Conservation (phyloP, 1,140 invertebrate species). For the Ericerus pela region DNA sequence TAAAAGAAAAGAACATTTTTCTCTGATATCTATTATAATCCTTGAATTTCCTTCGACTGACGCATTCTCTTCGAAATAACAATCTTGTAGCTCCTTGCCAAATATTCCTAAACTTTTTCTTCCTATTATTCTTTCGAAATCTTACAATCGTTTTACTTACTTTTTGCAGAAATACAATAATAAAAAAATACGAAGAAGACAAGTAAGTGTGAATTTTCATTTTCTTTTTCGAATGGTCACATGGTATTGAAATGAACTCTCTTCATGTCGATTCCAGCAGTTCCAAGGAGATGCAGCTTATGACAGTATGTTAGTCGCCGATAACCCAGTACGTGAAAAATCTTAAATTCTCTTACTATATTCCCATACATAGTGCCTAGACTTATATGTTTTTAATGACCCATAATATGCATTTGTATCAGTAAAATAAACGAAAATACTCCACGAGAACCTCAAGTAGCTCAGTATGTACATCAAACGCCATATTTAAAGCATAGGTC, state of each 20-base stretch:
- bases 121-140: conserved; percentile 1
- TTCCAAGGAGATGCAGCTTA: conserved; percentile 9
- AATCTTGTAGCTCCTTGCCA: neutral
- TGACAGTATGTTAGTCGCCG: conserved; percentile 1
- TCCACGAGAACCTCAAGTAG: too few relatives aligned
- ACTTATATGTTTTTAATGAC: too few relatives aligned
- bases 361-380: too few relatives aligned
- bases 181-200: conserved; percentile 17
- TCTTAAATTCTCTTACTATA: too few relatives aligned
- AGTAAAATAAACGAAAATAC: too few relatives aligned
- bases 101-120: neutral
- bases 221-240: neutral
- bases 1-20: neutral
- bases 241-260: neutral
- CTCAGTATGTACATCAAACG: too few relatives aligned
- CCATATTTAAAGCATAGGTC: too few relatives aligned
- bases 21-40: conserved; percentile 16
- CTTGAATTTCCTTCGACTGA: conserved; percentile 15
- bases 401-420: too few relatives aligned
- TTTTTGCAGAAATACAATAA: conserved; percentile 18
- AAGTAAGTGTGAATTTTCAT: conserved; percentile 14
- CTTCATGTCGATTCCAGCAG: neutral
- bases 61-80: neutral
- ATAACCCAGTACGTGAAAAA: neutral
- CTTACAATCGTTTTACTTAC: neutral